Conservation (phyloP, 2,113 vertebrate species). For the Barbus barbus region DNA sequence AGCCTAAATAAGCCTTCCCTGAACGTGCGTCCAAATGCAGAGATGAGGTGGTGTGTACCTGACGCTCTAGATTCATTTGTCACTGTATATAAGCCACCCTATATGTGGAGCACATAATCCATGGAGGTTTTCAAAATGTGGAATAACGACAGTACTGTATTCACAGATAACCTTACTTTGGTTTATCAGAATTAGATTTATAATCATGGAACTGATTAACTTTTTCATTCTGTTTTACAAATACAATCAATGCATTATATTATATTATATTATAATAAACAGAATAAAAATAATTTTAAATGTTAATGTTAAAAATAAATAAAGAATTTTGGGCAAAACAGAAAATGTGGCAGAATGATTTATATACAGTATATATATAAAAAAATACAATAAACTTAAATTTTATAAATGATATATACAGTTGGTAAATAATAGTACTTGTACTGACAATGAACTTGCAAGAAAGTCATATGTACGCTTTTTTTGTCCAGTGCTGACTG, state of each 20-base stretch:
- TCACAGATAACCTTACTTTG: neutral
- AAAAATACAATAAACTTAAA: no score
- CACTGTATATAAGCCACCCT: neutral
- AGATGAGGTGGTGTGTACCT: conserved; percentile 2
- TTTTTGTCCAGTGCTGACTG: neutral
- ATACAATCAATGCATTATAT: neutral
- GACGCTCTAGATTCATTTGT: neutral
- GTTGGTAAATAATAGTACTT: neutral
- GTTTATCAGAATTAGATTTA: neutral
- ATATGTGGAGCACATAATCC: neutral
- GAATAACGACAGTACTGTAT: neutral
- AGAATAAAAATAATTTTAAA: no score
- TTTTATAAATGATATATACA: neutral
- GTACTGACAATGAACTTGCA: neutral
- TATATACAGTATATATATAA: neutral
- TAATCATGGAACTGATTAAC: neutral
- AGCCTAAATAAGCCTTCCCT: neutral
- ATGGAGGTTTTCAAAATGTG: neutral
- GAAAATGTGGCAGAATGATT: neutral
- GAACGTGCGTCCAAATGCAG: neutral
- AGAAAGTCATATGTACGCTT: neutral
- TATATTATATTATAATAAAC: neutral
- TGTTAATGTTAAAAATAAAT: no score
- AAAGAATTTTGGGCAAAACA: neutral
- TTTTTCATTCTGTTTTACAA: neutral